A percentile compares a stretch with the other conserved stretches of the same genome.
phyloP scores from a whole-genome alignment of 2,888 invertebrate genomes.

The Microchrysa polita region DNA sequence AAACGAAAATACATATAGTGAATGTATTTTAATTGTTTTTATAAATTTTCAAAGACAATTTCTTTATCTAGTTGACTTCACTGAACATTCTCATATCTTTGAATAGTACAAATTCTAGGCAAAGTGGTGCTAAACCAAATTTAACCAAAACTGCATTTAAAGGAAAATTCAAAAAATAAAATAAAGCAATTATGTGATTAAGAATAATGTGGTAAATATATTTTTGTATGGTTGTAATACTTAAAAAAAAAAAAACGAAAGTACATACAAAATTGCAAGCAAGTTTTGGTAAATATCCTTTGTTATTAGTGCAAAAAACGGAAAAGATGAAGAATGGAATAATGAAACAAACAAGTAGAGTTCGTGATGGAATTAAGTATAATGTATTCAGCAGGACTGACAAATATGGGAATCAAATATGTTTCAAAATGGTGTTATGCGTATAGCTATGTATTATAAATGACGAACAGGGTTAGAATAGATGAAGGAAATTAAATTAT shows the following conservation, averaged over 20 bases:
- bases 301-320: background rate
- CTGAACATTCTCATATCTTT: constrained; percentile 38
- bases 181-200: constrained; percentile 34
- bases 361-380: constrained; percentile 6
- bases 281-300: constrained; percentile 16
- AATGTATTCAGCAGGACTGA: constrained; percentile 3
- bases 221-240: constrained; percentile 22
- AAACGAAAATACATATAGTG: background rate
- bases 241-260: background rate
- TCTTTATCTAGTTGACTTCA: background rate
- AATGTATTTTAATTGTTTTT: background rate
- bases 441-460: constrained; percentile 22
- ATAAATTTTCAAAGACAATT: background rate
- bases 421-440: background rate
- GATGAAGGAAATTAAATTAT: background rate
- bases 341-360: too few species aligned
- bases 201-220: constrained; percentile 30
- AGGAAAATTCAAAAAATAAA: constrained; percentile 13
- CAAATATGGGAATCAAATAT: constrained; percentile 13
- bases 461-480: background rate
- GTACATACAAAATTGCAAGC: too few species aligned
- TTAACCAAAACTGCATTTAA: constrained; percentile 4
- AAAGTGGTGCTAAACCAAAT: constrained; percentile 33
- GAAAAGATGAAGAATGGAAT: background rate
- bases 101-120: constrained; percentile 40